phyloP scores from a whole-genome alignment of 2,888 invertebrate genomes.

The Callimorpha dominula region DNA sequence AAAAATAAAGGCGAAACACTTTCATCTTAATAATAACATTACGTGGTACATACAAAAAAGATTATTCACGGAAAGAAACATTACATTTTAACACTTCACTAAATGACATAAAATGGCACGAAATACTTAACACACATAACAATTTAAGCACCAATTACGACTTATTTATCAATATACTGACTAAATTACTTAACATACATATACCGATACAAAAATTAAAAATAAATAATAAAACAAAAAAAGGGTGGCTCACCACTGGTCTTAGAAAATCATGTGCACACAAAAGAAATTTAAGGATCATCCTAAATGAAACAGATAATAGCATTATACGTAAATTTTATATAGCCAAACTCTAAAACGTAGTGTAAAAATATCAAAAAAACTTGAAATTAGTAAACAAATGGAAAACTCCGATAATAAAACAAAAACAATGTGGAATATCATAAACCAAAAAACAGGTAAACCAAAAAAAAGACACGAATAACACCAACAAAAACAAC shows the following conservation, averaged over 20 bases:
- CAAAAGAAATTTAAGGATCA: background rate
- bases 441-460: too few relatives aligned
- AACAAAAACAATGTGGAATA: too few relatives aligned
- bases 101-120: background rate
- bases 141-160: background rate
- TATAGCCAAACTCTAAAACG: too few relatives aligned
- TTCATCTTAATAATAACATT: background rate
- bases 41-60: background rate
- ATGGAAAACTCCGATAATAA: too few relatives aligned
- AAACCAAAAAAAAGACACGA: too few relatives aligned
- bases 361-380: too few relatives aligned
- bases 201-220: background rate
- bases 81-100: background rate
- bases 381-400: too few relatives aligned
- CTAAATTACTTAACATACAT: background rate
- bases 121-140: background rate
- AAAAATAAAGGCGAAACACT: background rate
- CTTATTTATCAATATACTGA: background rate
- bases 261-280: conserved; percentile 1
- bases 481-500: too few relatives aligned
- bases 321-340: background rate
- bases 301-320: too few relatives aligned
- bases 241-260: background rate
- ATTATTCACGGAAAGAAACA: background rate
- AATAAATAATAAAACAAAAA: conserved; percentile 1